Evolutionary conservation across 2,113 vertebrate genomes (phyloP).

Genomic region (Sinosuthora webbiana): DNA sequence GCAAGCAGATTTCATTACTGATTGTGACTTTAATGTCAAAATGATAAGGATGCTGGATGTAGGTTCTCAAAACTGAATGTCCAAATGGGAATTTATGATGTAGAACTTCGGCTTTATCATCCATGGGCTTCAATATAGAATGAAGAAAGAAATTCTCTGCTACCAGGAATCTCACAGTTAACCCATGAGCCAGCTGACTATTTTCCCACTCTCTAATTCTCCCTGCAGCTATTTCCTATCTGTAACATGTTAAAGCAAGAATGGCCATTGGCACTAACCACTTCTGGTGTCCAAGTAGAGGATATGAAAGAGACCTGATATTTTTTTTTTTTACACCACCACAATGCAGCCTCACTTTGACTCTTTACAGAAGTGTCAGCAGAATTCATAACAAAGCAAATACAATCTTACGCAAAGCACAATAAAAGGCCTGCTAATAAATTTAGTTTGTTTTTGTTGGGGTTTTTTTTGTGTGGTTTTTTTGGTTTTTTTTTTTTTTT

Average conservation of each 20-base stretch:
- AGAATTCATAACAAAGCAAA: conserved; percentile 41
- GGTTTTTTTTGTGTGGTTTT: not conserved
- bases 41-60: conserved; percentile 72
- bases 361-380: not conserved
- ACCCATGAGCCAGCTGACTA: conserved; percentile 53
- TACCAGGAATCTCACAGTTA: conserved; percentile 59
- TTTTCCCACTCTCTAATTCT: conserved; percentile 41
- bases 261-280: conserved; percentile 51
- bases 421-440: not conserved
- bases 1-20: conserved; percentile 80
- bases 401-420: not conserved
- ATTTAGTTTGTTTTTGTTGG: too few relatives aligned
- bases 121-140: conserved; percentile 51
- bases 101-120: conserved; percentile 76
- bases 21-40: conserved; percentile 76
- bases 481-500: not conserved
- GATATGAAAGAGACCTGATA: conserved; percentile 53
- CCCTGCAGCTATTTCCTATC: conserved; percentile 68
- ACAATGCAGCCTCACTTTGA: conserved; percentile 7
- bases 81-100: conserved; percentile 77
- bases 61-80: conserved; percentile 74
- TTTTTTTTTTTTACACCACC: not conserved
- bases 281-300: conserved; percentile 58
- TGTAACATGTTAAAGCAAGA: conserved; percentile 66
- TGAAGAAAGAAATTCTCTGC: conserved; percentile 47